Percentiles rank a stretch among this genome's conserved stretches.
Conservation (phyloP, 1,140 invertebrate species). For the Zophobas atratus region DNA sequence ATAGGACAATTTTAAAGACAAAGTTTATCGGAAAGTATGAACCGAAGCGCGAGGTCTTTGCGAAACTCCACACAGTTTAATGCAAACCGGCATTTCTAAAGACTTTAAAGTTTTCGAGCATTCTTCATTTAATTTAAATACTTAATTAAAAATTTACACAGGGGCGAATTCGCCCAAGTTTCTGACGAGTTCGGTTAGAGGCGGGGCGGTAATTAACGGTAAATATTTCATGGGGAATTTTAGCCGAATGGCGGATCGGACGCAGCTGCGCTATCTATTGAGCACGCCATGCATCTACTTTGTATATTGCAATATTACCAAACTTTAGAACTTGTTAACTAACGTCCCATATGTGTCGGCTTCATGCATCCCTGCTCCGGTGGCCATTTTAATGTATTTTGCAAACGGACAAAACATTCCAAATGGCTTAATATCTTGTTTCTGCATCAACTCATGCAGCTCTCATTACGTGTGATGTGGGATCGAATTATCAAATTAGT, state of each 20-base stretch:
- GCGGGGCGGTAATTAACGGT: constrained; percentile 35
- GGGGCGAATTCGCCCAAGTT: constrained; percentile 23
- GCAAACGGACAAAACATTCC: constrained; percentile 8
- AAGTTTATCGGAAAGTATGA: constrained; percentile 43
- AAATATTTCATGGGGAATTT: constrained; percentile 45
- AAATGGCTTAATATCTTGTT: constrained; percentile 13
- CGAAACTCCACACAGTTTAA: constrained; percentile 37
- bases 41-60: constrained; percentile 28
- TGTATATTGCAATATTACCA: constrained; percentile 19
- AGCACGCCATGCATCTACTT: constrained; percentile 31
- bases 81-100: constrained; percentile 40
- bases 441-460: not conserved
- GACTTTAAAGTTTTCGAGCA: constrained; percentile 40
- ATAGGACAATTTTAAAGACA: constrained; percentile 44
- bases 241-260: constrained; percentile 17
- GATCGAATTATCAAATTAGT: not conserved
- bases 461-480: too few species aligned
- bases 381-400: constrained; percentile 19
- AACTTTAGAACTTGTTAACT: constrained; percentile 37
- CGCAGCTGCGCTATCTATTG: constrained; percentile 20
- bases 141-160: constrained; percentile 47
- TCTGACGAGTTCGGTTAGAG: not conserved
- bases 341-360: constrained; percentile 32
- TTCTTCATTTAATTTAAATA: constrained; percentile 49
- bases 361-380: constrained; percentile 15